A percentile compares a stretch with the other conserved stretches of the same genome.
These are phyloP conservation scores for Agrochola lota DNA, from an alignment of 2,888 invertebrate species.

Conservation along the genomic window DNA sequence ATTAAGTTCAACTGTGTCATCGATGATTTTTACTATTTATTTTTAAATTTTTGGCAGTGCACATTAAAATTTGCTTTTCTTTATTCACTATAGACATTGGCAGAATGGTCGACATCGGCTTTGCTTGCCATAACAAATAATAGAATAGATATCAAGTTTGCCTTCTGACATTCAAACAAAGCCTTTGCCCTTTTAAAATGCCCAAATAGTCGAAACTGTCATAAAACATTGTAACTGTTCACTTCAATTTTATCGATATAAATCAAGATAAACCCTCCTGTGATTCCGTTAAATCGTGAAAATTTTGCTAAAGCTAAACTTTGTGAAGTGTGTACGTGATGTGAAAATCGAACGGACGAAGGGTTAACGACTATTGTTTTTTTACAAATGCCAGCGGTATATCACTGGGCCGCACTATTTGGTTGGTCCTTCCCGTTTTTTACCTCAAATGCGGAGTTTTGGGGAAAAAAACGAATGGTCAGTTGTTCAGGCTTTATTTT, in stretches of 20 bases:
- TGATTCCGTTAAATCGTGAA: constrained; percentile 71
- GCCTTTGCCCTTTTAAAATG: background rate
- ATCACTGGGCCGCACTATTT: constrained; percentile 63
- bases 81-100: too few species aligned
- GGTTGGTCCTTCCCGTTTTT: constrained; percentile 40
- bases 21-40: too few species aligned
- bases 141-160: background rate
- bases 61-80: too few species aligned
- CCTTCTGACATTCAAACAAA: background rate
- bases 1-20: too few species aligned
- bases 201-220: constrained; percentile 2
- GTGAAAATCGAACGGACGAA: constrained; percentile 68
- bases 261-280: constrained; percentile 69
- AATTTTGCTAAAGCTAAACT: constrained; percentile 76
- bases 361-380: constrained; percentile 75
- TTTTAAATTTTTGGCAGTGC: too few species aligned
- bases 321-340: constrained; percentile 76
- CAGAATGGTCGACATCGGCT: too few species aligned
- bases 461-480: constrained; percentile 29
- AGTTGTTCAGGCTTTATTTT: constrained; percentile 10
- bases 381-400: constrained; percentile 65
- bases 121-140: too few species aligned
- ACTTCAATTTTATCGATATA: constrained; percentile 64
- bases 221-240: constrained; percentile 31
- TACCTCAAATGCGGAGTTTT: constrained; percentile 40